phyloP scores from a whole-genome alignment of 2,797 vertebrate genomes.

The Phalloptychus januarius region DNA sequence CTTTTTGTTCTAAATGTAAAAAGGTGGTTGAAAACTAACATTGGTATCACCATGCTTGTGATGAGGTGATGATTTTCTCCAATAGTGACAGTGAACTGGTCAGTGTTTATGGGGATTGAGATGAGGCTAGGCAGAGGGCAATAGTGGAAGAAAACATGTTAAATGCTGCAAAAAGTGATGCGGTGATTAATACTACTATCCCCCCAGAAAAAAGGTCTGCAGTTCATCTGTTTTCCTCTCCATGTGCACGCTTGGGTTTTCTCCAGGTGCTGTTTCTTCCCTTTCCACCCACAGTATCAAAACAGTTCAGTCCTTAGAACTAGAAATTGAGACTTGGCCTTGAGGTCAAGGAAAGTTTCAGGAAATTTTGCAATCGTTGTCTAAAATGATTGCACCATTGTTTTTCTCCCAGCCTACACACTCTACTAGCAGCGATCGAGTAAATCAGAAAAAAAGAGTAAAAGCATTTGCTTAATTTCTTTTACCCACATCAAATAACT shows the following conservation, averaged over 20 bases:
- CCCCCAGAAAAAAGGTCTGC: not conserved
- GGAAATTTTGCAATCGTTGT: not conserved
- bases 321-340: constrained; percentile 8
- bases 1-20: not conserved
- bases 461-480: not conserved
- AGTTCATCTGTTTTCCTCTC: not conserved
- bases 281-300: not conserved
- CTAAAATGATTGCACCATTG: not conserved
- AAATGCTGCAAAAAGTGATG: not conserved
- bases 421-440: not conserved
- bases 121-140: not conserved
- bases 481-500: not conserved
- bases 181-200: not conserved
- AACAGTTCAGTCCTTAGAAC: not conserved
- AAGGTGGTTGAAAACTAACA: not conserved
- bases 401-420: constrained; percentile 1
- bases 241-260: not conserved
- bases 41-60: not conserved
- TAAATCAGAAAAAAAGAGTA: not conserved
- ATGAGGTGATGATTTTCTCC: not conserved
- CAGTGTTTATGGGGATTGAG: not conserved
- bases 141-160: not conserved
- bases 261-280: not conserved
- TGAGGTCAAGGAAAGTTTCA: not conserved
- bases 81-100: not conserved